Base-by-base conservation (phyloP, 2,888 invertebrate species). In the Labia minor region DNA sequence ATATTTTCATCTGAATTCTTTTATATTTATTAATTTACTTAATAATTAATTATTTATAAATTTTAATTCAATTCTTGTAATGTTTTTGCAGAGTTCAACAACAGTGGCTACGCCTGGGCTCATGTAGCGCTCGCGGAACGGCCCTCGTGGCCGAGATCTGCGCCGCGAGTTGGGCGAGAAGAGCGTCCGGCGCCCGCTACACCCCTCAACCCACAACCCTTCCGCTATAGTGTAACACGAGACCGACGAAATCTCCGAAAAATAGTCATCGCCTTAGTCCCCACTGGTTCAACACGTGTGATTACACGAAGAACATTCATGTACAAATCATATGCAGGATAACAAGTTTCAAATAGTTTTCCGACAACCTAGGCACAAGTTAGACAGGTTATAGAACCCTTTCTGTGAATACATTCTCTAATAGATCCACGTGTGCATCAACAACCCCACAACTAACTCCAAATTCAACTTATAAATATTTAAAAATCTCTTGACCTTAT, bases 301-400 rank as follows among this genome's bases (percentile, higher is more conserved):
- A 49, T 49, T 49, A 4, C 49, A 49, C 16, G 2, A 4, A 14
- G 49, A 49, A 49, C 49, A 49, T 49, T 11, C 14, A 49, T 49
- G 49, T 49, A 49, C 49, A 49, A 49, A 49, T 49, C 16, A 49
- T 49, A 49, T 49, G 49, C 49, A 49, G 49, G 16, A 49, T 49
- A 49, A 49, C 49, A 49, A 49, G 49, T 49, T 49, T 49, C 14
- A 49, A 49, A 49, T 49, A 49, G 49, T 49, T 49, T 49, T 49
- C n/a, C 14, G 49, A 49, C 49, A 49, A 49, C 49, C 49, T 49
- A 49, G 49, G 49, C 49, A 49, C 49, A 49, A 49, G 49, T 49
- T 49, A 49, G 49, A 49, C 49, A 49, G 49, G 49, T 49, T 49
- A 49, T 49, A 49, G 49, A 49, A 49, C 49, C 49, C 49, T 49